Conservation (phyloP, 2,888 invertebrate species). For the Scaptomyza polygonia region DNA sequence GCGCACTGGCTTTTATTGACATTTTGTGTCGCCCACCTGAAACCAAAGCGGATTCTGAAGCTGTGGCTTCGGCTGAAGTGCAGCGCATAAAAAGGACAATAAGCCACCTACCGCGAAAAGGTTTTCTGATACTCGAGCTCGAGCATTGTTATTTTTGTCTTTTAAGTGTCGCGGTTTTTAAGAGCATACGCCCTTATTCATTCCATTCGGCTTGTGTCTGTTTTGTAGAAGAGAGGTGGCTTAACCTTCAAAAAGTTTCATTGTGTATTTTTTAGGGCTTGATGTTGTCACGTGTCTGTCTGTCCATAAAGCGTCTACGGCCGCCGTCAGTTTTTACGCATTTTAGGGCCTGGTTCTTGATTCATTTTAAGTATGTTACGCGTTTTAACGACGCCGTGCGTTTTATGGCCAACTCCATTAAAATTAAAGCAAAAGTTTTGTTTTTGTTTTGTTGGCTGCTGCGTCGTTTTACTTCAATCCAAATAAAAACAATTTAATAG, state of each 20-base stretch:
- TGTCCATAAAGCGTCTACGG: conserved; percentile 65
- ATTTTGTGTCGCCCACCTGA: conserved; percentile 44
- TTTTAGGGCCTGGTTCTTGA: conserved; percentile 62
- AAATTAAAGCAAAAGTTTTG: conserved; percentile 78
- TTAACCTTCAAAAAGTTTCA: conserved; percentile 72
- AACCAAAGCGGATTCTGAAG: conserved; percentile 1
- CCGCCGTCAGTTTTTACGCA: conserved; percentile 58
- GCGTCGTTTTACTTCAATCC: conserved; percentile 57
- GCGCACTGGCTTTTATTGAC: conserved; percentile 64
- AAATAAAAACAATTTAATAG: conserved; percentile 52
- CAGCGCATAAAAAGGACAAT: conserved; percentile 77
- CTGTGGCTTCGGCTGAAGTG: conserved; percentile 48
- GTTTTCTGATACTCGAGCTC: conserved; percentile 40
- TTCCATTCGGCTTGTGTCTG: conserved; percentile 12
- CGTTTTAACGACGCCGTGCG: conserved; percentile 71
- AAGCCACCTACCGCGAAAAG: conserved; percentile 70
- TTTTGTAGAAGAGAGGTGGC: conserved; percentile 18
- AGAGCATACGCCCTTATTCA: conserved; percentile 9
- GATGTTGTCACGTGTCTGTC: conserved; percentile 78
- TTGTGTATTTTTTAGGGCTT: conserved; percentile 58
- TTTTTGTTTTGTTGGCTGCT: conserved; percentile 36
- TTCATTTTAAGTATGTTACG: conserved; percentile 76
- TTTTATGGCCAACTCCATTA: conserved; percentile 76
- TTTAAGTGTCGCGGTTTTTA: conserved; percentile 70
- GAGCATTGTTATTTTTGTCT: conserved; percentile 61